Evolutionary conservation across 2,113 vertebrate genomes (phyloP).

Genomic region (Uria aalge): DNA sequence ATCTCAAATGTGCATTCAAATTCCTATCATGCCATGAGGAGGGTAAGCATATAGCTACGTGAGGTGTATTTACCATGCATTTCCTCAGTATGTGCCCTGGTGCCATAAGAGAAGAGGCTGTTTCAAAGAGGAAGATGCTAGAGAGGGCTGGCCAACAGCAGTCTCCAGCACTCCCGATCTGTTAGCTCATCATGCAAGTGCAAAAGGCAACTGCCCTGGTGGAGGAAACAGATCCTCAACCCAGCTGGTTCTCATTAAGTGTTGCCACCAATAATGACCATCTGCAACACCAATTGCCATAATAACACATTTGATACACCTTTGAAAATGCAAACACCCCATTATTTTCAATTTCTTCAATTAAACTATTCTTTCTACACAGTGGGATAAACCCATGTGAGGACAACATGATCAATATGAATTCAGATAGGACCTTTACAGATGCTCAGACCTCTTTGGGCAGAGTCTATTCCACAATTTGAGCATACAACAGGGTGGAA

Average conservation of each 20-base stretch:
- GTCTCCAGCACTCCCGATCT: background rate
- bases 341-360: background rate
- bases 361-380: background rate
- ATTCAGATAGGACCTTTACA: background rate
- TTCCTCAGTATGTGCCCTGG: background rate
- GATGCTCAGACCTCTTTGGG: background rate
- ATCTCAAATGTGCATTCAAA: background rate
- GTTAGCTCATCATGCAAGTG: background rate
- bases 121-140: background rate
- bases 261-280: background rate
- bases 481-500: background rate
- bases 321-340: background rate
- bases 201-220: background rate
- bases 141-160: background rate
- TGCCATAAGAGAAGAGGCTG: background rate
- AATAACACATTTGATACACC: background rate
- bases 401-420: background rate
- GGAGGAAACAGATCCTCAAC: background rate
- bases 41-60: background rate
- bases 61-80: background rate
- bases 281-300: background rate
- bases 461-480: background rate
- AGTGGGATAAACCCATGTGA: background rate
- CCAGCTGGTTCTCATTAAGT: background rate
- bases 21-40: background rate